These are phyloP conservation scores for Corythoichthys intestinalis DNA, from an alignment of 2,113 vertebrate genomes.

Conservation along the genomic window DNA sequence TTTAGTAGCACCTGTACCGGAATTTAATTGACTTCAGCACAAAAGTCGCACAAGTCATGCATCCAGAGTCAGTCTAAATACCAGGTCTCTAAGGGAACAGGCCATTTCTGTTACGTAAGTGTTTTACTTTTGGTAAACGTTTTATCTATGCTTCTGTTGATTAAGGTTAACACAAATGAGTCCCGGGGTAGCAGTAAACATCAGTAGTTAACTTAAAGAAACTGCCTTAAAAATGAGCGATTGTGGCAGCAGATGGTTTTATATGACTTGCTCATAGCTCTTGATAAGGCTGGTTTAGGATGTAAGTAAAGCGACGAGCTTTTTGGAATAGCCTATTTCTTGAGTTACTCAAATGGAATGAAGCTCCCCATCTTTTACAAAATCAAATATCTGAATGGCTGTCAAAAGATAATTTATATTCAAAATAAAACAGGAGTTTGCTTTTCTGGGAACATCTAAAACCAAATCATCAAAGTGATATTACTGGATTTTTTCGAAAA, in stretches of 20 bases:
- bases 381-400: no score
- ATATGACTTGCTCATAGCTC: conserved; percentile 23
- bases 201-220: conserved; percentile 28
- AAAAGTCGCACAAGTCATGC: background rate
- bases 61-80: background rate
- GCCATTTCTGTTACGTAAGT: background rate
- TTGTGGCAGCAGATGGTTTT: conserved; percentile 38
- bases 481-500: no score
- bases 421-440: no score
- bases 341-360: conserved; percentile 10
- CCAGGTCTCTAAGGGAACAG: background rate
- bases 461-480: no score
- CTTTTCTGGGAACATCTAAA: no score
- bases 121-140: background rate
- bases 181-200: conserved; percentile 34
- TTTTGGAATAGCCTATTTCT: conserved; percentile 17
- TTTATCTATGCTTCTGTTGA: conserved; percentile 9
- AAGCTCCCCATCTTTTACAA: background rate
- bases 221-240: conserved; percentile 41
- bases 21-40: background rate
- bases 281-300: conserved; percentile 30
- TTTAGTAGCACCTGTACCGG: background rate
- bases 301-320: conserved; percentile 13
- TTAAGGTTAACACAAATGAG: conserved; percentile 28
- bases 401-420: no score